Conservation (phyloP, 2,888 invertebrate genomes). For the Crepidodera aurea region DNA sequence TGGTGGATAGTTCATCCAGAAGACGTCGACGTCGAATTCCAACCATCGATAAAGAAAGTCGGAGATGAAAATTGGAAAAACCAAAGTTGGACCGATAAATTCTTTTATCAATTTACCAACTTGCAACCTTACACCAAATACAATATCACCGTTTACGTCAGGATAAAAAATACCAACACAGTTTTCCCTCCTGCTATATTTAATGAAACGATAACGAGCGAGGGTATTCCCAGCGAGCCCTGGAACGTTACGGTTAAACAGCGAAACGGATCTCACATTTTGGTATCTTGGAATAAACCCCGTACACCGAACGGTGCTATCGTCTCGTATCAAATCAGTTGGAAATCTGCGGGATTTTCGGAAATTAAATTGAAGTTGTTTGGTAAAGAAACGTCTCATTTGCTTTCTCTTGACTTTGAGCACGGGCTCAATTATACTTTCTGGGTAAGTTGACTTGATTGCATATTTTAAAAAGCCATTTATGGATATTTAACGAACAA, state of each 20-base stretch:
- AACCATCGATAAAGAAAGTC: slow-evolving; percentile 72
- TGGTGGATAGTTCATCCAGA: slow-evolving; percentile 38
- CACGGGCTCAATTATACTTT: slow-evolving; percentile 72
- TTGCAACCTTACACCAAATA: slow-evolving; percentile 78
- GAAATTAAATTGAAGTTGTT: slow-evolving; percentile 62
- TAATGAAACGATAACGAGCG: slow-evolving; percentile 68
- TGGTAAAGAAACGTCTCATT: slow-evolving; percentile 63
- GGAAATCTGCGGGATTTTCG: slow-evolving; percentile 69
- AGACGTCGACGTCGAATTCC: slow-evolving; percentile 67
- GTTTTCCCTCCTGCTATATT: slow-evolving; percentile 69
- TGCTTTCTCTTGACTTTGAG: slow-evolving; percentile 66
- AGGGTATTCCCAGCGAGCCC: slow-evolving; percentile 75
- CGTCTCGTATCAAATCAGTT: slow-evolving; percentile 69
- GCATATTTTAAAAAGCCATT: too few species aligned
- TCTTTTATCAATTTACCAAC: slow-evolving; percentile 68
- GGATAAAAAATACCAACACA: slow-evolving; percentile 64
- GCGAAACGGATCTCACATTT: slow-evolving; percentile 70
- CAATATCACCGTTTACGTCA: slow-evolving; percentile 80
- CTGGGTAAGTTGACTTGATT: slow-evolving; percentile 67
- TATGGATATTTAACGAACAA: too few species aligned
- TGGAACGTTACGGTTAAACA: slow-evolving; percentile 71
- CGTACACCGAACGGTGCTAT: slow-evolving; percentile 70
- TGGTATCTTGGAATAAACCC: slow-evolving; percentile 76
- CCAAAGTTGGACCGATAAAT: slow-evolving; percentile 70
- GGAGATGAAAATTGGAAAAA: slow-evolving; percentile 65